Conservation (phyloP, 2,888 invertebrate genomes). For the Leptura quadrifasciata region DNA sequence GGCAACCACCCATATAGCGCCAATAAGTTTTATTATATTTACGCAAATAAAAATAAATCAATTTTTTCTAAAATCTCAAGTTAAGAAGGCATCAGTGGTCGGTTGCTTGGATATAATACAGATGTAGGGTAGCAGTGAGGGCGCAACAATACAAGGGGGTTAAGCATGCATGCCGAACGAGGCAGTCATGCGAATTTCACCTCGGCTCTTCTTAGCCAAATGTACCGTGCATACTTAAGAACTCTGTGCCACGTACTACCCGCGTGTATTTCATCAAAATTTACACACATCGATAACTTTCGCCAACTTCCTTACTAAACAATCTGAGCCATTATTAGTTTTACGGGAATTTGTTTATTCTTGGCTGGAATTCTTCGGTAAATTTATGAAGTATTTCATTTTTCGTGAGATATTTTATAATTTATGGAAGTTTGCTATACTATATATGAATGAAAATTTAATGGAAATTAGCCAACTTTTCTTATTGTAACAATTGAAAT, state of each 20-base stretch:
- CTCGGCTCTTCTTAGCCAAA: slow-evolving; percentile 69
- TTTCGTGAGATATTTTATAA: not conserved
- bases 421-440: no score
- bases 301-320: slow-evolving; percentile 65
- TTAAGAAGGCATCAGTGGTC: slow-evolving; percentile 37
- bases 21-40: not conserved
- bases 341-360: slow-evolving; percentile 61
- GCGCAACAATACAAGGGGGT: slow-evolving; percentile 64
- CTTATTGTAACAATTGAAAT: no score
- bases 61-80: not conserved
- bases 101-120: slow-evolving; percentile 59
- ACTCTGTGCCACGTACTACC: slow-evolving; percentile 52
- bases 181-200: slow-evolving; percentile 65
- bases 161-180: slow-evolving; percentile 67
- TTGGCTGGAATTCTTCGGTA: slow-evolving; percentile 33
- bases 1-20: not conserved
- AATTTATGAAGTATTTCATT: not conserved
- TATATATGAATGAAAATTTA: no score
- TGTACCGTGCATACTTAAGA: slow-evolving; percentile 69
- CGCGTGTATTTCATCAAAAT: slow-evolving; percentile 67
- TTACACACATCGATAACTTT: slow-evolving; percentile 64
- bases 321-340: slow-evolving; percentile 63
- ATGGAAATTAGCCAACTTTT: no score
- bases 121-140: slow-evolving; percentile 54
- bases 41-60: not conserved